phyloP scores from a whole-genome alignment of 2,113 vertebrate species.

The Rhinoptilus africanus region DNA sequence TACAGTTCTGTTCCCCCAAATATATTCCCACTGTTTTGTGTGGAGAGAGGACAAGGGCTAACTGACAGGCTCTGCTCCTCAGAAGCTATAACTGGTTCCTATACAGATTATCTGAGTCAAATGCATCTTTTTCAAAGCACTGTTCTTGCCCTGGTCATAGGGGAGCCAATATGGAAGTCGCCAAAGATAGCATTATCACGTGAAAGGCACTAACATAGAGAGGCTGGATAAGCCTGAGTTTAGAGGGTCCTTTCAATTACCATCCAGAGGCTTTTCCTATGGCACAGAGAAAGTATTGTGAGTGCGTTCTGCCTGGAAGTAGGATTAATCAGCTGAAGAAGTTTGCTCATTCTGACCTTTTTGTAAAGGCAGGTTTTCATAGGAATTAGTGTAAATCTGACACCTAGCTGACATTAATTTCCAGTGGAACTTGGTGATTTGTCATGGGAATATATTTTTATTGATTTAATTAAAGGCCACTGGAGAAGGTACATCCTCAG shows the following conservation, averaged over 20 bases:
- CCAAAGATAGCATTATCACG: neutral
- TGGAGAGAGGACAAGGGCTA: neutral
- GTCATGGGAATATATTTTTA: neutral
- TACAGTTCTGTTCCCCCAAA: neutral
- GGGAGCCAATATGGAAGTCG: neutral
- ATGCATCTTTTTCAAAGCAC: neutral
- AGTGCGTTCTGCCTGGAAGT: neutral
- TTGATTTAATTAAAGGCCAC: neutral
- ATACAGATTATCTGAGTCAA: neutral
- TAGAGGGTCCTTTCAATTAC: neutral
- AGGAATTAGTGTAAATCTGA: neutral
- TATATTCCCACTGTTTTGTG: neutral
- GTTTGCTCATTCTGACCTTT: neutral
- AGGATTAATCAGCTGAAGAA: neutral
- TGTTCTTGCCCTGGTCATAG: neutral
- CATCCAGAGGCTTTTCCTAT: neutral
- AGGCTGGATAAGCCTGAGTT: neutral
- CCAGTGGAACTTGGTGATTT: neutral
- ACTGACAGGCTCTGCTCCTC: neutral
- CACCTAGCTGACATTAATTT: neutral
- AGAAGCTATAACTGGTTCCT: neutral
- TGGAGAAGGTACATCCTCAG: neutral
- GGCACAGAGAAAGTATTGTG: neutral
- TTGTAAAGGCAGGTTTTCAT: neutral
- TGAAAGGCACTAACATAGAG: neutral